Percentiles rank a stretch among this genome's conserved stretches.
These are phyloP conservation scores for Amphipyra tragopoginis DNA, from an alignment of 2,888 invertebrate species.

Conservation along the genomic window DNA sequence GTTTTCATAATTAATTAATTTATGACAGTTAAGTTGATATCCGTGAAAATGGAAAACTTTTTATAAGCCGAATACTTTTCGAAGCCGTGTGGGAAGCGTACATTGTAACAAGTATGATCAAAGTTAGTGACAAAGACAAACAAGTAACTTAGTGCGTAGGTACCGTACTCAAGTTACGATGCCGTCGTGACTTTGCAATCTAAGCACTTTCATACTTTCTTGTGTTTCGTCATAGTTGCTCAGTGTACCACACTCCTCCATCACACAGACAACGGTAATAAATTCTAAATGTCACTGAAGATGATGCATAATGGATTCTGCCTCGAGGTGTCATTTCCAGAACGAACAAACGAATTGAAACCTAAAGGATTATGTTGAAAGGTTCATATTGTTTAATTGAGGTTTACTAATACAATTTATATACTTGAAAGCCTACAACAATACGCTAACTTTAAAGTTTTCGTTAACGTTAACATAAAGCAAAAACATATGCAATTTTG, in stretches of 20 bases:
- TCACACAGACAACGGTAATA: conserved; percentile 82
- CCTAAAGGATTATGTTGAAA: conserved; percentile 21
- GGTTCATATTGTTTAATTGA: conserved; percentile 16
- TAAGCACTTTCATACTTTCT: conserved; percentile 63
- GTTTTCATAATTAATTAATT: no score
- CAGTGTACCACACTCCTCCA: conserved; percentile 70
- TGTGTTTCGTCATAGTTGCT: conserved; percentile 61
- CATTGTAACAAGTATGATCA: conserved; percentile 15
- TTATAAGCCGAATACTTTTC: neutral
- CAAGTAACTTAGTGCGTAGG: conserved; percentile 31
- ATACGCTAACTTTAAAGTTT: neutral
- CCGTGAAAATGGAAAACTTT: no score
- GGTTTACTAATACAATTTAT: neutral
- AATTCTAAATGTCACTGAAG: conserved; percentile 85
- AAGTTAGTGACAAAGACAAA: conserved; percentile 49
- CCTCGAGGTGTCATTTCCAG: conserved; percentile 72
- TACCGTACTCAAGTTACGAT: conserved; percentile 26
- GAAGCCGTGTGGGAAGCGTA: conserved; percentile 17
- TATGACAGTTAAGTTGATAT: no score
- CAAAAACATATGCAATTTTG: no score
- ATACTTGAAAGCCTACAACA: neutral
- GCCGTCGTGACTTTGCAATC: conserved; percentile 58
- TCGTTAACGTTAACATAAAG: no score
- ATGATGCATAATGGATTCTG: conserved; percentile 82
- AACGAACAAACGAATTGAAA: conserved; percentile 46